Percentiles rank a stretch among this genome's conserved stretches.
Conservation (phyloP, 1,140 invertebrate species). For the Caenorhabditis remanei region DNA sequence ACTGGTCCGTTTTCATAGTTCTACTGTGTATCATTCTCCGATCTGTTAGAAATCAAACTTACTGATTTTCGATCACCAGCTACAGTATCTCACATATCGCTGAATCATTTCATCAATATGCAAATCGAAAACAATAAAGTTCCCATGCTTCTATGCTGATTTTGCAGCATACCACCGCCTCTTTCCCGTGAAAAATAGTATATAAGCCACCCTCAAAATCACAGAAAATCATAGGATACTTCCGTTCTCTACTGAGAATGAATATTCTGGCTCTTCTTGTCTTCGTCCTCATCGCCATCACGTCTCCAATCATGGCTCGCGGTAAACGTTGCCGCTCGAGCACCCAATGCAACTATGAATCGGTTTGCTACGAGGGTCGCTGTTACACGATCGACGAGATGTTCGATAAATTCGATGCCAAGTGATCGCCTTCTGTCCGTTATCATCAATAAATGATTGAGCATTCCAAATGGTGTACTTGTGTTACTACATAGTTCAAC, state of each 20-base stretch:
- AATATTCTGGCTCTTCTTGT: constrained; percentile 14
- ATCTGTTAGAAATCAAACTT: too few relatives aligned
- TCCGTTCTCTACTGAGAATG: neutral
- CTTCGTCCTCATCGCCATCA: neutral
- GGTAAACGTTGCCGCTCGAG: neutral
- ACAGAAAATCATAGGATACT: neutral
- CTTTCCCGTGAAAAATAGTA: neutral
- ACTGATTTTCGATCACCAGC: too few relatives aligned
- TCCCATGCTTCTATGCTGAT: constrained; percentile 8
- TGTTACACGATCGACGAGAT: constrained; percentile 18
- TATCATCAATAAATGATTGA: neutral
- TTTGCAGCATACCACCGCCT: too few relatives aligned
- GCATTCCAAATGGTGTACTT: neutral
- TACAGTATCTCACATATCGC: too few relatives aligned
- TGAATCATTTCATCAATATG: neutral
- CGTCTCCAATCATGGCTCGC: neutral
- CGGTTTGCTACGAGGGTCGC: neutral
- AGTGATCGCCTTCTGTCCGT: neutral
- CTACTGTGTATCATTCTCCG: too few relatives aligned
- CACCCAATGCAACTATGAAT: neutral
- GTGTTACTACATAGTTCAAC: too few relatives aligned
- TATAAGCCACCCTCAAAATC: neutral
- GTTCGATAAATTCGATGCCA: neutral
- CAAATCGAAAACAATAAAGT: neutral
- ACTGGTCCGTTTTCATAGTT: too few relatives aligned